Conservation (phyloP, 2,797 vertebrate genomes). For the Pyrocephalus nanus region DNA sequence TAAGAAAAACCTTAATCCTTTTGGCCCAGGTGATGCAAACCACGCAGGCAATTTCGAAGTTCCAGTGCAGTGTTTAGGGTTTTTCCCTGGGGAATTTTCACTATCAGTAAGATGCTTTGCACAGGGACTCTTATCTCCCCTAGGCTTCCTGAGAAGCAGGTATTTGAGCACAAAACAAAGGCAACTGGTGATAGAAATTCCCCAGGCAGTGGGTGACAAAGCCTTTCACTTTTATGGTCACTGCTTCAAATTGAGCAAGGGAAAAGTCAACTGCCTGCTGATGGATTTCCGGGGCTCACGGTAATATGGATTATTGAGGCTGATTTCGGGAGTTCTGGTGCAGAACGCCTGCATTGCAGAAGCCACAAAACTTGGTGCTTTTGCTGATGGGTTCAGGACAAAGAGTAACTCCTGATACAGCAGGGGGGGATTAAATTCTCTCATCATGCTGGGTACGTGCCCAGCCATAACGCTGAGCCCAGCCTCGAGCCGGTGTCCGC, state of each 20-base stretch:
- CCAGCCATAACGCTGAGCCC: accelerated
- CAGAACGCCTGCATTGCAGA: conserved; percentile 48
- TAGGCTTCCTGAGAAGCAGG: not conserved
- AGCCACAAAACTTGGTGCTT: not conserved
- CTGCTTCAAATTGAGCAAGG: not conserved
- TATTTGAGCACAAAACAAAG: not conserved
- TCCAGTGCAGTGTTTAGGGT: not conserved
- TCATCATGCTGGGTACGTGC: accelerated
- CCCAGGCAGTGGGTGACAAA: not conserved
- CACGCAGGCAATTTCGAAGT: not conserved
- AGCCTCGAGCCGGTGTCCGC: accelerated
- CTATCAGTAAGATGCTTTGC: not conserved
- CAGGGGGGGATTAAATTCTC: not conserved
- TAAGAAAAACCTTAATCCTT: conserved; percentile 20
- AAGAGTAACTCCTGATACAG: not conserved
- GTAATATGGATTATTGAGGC: not conserved
- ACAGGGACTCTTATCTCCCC: not conserved
- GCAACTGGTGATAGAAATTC: not conserved
- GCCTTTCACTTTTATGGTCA: not conserved
- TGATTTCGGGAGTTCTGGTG: not conserved
- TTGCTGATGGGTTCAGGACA: not conserved
- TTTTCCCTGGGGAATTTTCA: not conserved
- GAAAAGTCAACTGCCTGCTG: not conserved
- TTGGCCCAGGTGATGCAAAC: not conserved
- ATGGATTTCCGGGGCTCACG: not conserved